Evolutionary conservation across 1,140 invertebrate species (phyloP).

Genomic region (Trichonephila clavipes): DNA sequence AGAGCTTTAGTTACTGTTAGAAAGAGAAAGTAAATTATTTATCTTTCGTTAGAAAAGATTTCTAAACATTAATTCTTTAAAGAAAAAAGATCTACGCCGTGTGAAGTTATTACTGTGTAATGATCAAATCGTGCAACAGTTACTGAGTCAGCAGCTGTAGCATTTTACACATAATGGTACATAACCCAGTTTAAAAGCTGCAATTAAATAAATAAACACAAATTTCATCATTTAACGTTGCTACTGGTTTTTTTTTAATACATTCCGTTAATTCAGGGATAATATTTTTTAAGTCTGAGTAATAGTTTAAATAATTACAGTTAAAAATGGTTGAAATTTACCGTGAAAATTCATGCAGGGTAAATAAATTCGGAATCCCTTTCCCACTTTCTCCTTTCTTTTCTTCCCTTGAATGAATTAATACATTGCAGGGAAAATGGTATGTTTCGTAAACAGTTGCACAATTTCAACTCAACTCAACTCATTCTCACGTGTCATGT

Average conservation of each 20-base stretch:
- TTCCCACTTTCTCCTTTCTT: not conserved
- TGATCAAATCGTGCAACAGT: not conserved
- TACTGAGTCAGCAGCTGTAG: not conserved
- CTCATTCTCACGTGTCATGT: not conserved
- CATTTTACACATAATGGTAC: slow-evolving; percentile 15
- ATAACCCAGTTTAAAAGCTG: not conserved
- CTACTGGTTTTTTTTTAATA: not conserved
- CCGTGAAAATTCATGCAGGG: not conserved
- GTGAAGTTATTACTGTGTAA: slow-evolving; percentile 1
- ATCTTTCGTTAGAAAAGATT: not conserved
- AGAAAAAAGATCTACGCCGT: not conserved
- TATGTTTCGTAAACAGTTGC: not conserved
- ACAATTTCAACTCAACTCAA: not conserved
- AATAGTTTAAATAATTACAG: not conserved
- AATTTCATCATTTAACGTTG: not conserved
- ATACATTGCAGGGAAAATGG: not conserved
- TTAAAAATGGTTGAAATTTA: not conserved
- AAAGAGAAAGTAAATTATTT: not conserved
- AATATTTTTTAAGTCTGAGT: not conserved
- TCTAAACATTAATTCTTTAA: not conserved
- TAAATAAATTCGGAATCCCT: not conserved
- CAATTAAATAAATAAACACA: not conserved
- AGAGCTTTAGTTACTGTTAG: not conserved
- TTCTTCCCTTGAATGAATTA: not conserved
- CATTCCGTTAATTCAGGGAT: not conserved